Conservation (phyloP, 2,888 invertebrate species). For the Agrochola litura region DNA sequence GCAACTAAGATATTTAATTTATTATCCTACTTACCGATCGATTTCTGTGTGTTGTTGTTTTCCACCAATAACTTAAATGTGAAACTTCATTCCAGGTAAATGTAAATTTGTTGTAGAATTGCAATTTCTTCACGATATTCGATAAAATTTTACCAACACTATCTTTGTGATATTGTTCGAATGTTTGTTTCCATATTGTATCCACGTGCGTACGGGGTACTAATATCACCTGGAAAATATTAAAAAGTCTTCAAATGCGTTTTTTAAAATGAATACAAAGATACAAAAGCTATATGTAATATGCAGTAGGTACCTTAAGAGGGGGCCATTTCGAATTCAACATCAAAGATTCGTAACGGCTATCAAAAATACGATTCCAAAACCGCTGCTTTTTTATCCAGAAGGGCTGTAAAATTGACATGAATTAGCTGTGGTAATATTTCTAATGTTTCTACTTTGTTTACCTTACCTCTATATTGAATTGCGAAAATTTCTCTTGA, state of each 20-base stretch:
- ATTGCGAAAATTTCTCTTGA: slow-evolving; percentile 75
- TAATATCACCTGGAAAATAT: slow-evolving; percentile 79
- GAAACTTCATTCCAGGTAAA: slow-evolving; percentile 87
- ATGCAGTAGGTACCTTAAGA: slow-evolving; percentile 76
- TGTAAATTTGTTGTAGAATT: slow-evolving; percentile 82
- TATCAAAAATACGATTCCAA: slow-evolving; percentile 84
- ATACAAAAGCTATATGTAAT: too few species aligned
- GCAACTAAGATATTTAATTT: neutral
- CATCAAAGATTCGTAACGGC: slow-evolving; percentile 84
- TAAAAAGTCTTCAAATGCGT: neutral
- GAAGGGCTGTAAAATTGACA: slow-evolving; percentile 73
- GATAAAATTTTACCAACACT: slow-evolving; percentile 80
- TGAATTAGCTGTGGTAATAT: neutral
- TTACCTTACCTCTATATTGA: slow-evolving; percentile 82
- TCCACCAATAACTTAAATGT: slow-evolving; percentile 86
- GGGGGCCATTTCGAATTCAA: slow-evolving; percentile 84
- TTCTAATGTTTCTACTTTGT: neutral
- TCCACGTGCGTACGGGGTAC: slow-evolving; percentile 82
- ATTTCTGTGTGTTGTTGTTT: slow-evolving; percentile 76
- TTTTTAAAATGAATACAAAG: too few species aligned
- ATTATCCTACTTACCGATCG: slow-evolving; percentile 73
- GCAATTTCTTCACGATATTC: slow-evolving; percentile 84
- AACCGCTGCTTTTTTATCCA: slow-evolving; percentile 79
- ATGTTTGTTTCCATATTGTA: slow-evolving; percentile 81
- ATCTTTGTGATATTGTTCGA: slow-evolving; percentile 79